Percentiles rank a stretch among this genome's conserved stretches.
Evolutionary conservation across 1,140 invertebrate species (phyloP).

Genomic region (Cataglyphis hispanica): DNA sequence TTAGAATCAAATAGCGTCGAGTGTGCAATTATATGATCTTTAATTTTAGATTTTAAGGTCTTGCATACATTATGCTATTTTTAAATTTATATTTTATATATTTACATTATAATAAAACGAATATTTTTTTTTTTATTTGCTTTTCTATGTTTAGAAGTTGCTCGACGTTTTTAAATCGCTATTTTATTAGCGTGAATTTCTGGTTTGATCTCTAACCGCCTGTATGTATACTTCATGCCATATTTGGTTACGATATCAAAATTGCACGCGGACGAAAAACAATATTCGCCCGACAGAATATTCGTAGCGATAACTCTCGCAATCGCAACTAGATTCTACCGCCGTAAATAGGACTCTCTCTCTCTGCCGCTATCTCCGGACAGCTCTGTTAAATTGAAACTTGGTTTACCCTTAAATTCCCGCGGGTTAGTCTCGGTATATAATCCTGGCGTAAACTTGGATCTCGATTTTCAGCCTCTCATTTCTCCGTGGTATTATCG

Average conservation of each 20-base stretch:
- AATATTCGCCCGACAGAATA: constrained; percentile 20
- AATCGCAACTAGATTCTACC: not conserved
- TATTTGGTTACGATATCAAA: constrained; percentile 37
- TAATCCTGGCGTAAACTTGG: constrained; percentile 53
- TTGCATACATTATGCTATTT: not conserved
- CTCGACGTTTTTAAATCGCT: not conserved
- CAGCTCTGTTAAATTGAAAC: constrained; percentile 52
- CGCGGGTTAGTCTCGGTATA: constrained; percentile 37
- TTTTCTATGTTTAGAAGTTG: not conserved
- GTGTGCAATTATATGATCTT: not conserved
- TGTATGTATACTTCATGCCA: not conserved
- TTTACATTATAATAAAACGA: not conserved
- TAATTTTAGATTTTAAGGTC: not conserved
- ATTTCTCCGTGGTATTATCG: constrained; percentile 44
- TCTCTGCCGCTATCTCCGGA: constrained; percentile 20
- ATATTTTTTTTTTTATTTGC: not conserved
- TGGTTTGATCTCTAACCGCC: not conserved
- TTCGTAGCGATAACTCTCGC: constrained; percentile 13
- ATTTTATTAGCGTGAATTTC: not conserved
- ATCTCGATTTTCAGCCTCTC: constrained; percentile 52
- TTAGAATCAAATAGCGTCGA: not conserved
- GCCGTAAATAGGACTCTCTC: constrained; percentile 35
- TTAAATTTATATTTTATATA: not conserved
- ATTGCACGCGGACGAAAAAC: constrained; percentile 1
- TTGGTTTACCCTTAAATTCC: constrained; percentile 57